Evolutionary conservation across 2,888 invertebrate species (phyloP).

Genomic region (Malacosoma neustria): DNA sequence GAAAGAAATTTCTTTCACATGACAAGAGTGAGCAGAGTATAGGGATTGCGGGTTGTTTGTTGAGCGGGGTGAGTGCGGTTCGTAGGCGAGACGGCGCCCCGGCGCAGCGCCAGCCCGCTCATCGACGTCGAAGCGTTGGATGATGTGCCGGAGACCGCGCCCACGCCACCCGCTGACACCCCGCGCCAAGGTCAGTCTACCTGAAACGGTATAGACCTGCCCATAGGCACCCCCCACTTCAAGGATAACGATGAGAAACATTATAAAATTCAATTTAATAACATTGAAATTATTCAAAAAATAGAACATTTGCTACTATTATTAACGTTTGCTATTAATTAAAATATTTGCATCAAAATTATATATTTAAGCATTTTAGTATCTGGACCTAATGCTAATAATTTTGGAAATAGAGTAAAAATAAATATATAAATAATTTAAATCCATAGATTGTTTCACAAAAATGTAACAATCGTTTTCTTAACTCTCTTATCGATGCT

Average conservation of each 20-base stretch:
- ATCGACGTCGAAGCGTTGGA: conserved; percentile 80
- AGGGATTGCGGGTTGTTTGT: conserved; percentile 12
- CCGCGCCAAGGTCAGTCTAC: conserved; percentile 74
- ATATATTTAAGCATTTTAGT: too few species aligned
- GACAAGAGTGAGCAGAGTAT: not conserved
- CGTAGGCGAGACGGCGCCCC: conserved; percentile 78
- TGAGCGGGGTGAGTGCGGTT: conserved; percentile 19
- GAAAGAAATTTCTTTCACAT: conserved; percentile 20
- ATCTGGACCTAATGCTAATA: too few species aligned
- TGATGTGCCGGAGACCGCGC: conserved; percentile 67
- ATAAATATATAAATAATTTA: too few species aligned
- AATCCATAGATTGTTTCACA: not conserved
- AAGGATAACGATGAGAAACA: too few species aligned
- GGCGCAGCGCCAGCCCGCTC: conserved; percentile 78
- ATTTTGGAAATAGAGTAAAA: too few species aligned
- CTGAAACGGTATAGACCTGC: conserved; percentile 57
- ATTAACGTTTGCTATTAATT: too few species aligned
- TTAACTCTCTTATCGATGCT: not conserved
- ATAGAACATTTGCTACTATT: too few species aligned
- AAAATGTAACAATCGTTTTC: not conserved
- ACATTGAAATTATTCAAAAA: too few species aligned
- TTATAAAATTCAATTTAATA: too few species aligned
- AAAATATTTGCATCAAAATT: too few species aligned
- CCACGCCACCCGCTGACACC: conserved; percentile 51
- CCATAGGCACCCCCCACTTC: too few species aligned